A percentile compares a stretch with the other conserved stretches of the same genome.
These are phyloP conservation scores for Nephrocerus scutellatus DNA, from an alignment of 2,888 invertebrate genomes.

Conservation along the genomic window DNA sequence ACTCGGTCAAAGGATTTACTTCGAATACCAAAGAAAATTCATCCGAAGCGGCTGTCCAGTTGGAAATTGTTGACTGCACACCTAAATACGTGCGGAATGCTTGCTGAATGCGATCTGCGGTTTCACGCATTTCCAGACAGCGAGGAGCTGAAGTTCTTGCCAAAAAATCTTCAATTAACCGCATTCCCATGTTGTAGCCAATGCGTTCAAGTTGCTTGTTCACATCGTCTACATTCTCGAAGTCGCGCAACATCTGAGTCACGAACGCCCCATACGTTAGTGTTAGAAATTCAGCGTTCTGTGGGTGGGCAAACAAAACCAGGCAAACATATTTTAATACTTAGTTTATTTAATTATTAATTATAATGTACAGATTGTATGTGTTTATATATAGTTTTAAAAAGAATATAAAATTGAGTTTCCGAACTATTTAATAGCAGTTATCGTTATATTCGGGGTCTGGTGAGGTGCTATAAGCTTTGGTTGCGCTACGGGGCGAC, in stretches of 20 bases:
- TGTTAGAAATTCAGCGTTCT: constrained; percentile 95
- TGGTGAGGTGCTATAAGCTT: constrained; percentile 46
- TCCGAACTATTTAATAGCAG: constrained; percentile 39
- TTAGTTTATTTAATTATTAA: constrained; percentile 6
- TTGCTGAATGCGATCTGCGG: constrained; percentile 89
- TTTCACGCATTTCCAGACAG: constrained; percentile 93
- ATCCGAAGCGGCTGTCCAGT: constrained; percentile 90
- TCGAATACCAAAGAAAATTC: constrained; percentile 96
- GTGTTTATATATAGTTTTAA: constrained; percentile 12
- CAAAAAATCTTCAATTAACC: constrained; percentile 95
- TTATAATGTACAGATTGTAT: no score
- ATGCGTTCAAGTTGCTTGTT: constrained; percentile 92
- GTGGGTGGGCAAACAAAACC: constrained; percentile 18
- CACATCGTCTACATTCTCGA: constrained; percentile 94
- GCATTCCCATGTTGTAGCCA: constrained; percentile 97
- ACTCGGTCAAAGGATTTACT: constrained; percentile 91
- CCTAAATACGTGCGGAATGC: constrained; percentile 76
- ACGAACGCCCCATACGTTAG: constrained; percentile 97
- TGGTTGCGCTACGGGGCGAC: constrained; percentile 32
- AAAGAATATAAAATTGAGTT: no score
- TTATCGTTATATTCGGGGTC: constrained; percentile 43
- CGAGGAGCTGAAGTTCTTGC: constrained; percentile 83
- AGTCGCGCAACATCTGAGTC: constrained; percentile 92
- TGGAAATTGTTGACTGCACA: constrained; percentile 85
- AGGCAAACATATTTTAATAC: no score